phyloP scores from a whole-genome alignment of 2,888 invertebrate genomes.

The Melanotus villosus region DNA sequence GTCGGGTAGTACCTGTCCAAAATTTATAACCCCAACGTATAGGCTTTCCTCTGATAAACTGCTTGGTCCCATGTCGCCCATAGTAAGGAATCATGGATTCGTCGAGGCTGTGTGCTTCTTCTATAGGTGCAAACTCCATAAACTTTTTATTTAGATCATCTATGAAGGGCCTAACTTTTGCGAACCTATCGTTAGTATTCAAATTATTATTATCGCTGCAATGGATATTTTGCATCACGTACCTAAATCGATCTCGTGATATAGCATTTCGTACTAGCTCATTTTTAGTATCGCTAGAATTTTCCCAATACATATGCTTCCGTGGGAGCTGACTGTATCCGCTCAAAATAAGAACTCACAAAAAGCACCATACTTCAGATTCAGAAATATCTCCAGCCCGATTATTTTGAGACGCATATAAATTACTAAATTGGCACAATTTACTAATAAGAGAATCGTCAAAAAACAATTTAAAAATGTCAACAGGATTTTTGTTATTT shows the following conservation, averaged over 20 bases:
- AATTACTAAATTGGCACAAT: no score
- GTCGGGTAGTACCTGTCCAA: conserved; percentile 53
- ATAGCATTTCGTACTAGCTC: conserved; percentile 28
- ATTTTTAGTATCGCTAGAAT: conserved; percentile 25
- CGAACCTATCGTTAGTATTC: conserved; percentile 51
- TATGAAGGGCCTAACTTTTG: conserved; percentile 54
- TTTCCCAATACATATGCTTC: no score
- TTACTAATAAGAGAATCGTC: no score
- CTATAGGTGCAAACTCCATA: conserved; percentile 51
- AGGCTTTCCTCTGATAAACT: conserved; percentile 56
- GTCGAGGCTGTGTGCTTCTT: conserved; percentile 58
- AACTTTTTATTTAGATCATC: conserved; percentile 53
- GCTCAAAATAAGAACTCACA: no score
- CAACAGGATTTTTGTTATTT: no score
- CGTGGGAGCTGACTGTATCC: no score
- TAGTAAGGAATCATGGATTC: conserved; percentile 63
- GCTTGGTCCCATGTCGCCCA: conserved; percentile 58
- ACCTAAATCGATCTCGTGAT: conserved; percentile 24
- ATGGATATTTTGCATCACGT: conserved; percentile 46
- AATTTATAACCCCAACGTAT: conserved; percentile 54
- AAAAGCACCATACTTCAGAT: no score
- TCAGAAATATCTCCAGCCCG: no score
- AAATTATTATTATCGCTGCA: conserved; percentile 51
- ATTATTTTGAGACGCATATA: no score
- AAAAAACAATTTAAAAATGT: no score